These are phyloP conservation scores for Megaustenia siamemsis DNA, from an alignment of 2,888 invertebrate species.

Conservation along the genomic window DNA sequence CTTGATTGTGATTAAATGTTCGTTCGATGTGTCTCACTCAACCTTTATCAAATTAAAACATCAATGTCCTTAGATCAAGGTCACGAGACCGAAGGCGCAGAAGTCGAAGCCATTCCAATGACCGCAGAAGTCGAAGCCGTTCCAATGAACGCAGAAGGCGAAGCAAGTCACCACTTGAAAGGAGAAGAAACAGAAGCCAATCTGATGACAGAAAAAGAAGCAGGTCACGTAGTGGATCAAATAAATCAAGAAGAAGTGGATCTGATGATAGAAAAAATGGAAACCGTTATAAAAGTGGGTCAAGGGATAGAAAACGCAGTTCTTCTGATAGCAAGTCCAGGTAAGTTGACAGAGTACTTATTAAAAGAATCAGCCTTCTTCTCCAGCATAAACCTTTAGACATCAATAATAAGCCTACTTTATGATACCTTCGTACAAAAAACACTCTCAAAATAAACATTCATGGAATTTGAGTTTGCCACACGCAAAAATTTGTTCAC, in stretches of 20 bases:
- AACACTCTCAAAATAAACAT: no score
- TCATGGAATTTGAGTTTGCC: no score
- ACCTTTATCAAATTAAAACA: neutral
- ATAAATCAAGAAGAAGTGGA: slow-evolving; percentile 39
- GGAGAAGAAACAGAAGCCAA: slow-evolving; percentile 44
- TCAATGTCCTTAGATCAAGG: slow-evolving; percentile 40
- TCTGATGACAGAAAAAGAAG: slow-evolving; percentile 42
- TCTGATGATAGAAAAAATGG: slow-evolving; percentile 50
- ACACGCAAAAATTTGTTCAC: no score
- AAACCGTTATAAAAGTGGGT: slow-evolving; percentile 20
- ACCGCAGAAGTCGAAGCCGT: slow-evolving; percentile 42
- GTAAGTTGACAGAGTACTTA: no score
- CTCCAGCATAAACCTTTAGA: no score
- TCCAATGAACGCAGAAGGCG: slow-evolving; percentile 52
- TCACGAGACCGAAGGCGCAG: slow-evolving; percentile 51
- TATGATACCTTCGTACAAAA: no score
- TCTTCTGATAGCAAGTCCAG: slow-evolving; percentile 42
- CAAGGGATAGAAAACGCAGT: slow-evolving; percentile 45
- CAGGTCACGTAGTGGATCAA: slow-evolving; percentile 49
- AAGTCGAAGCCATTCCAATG: slow-evolving; percentile 49
- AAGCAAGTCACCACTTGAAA: slow-evolving; percentile 49
- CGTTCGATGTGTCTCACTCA: neutral
- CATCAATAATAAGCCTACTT: no score
- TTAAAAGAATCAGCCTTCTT: no score
- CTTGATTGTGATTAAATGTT: neutral